A percentile compares a stretch with the other conserved stretches of the same genome.
These are phyloP conservation scores for Enteromius trimaculatus DNA, from an alignment of 2,797 vertebrate genomes.

Conservation along the genomic window DNA sequence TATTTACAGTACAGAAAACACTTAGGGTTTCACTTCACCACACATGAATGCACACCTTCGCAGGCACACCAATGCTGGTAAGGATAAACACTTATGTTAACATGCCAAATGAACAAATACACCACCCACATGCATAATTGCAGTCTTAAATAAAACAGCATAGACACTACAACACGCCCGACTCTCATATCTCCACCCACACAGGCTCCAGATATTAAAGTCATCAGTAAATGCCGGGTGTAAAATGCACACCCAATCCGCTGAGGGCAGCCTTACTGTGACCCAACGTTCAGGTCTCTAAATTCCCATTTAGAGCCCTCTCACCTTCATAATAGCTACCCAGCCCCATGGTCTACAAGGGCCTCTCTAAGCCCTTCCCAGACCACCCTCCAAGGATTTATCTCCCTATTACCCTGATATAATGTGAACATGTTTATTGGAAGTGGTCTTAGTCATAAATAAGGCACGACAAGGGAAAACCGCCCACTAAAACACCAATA, in stretches of 20 bases:
- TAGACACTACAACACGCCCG: constrained; percentile 3
- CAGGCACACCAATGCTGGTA: constrained; percentile 21
- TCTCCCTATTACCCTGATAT: constrained; percentile 81
- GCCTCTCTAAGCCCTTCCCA: constrained; percentile 72
- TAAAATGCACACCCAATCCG: constrained; percentile 24
- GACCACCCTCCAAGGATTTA: constrained; percentile 77
- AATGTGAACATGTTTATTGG: constrained; percentile 77
- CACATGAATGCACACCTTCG: constrained; percentile 23
- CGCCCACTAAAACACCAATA: constrained; percentile 28
- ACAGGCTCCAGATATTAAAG: constrained; percentile 31
- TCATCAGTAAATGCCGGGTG: not conserved
- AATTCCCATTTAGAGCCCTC: constrained; percentile 20
- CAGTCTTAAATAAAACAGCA: constrained; percentile 27
- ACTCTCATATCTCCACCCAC: constrained; percentile 17
- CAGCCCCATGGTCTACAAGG: constrained; percentile 29
- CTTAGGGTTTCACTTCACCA: not conserved
- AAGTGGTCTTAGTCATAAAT: constrained; percentile 73
- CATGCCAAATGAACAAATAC: constrained; percentile 71
- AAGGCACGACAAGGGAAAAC: constrained; percentile 65
- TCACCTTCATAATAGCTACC: constrained; percentile 18
- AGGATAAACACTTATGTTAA: constrained; percentile 43
- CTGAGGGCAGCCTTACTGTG: constrained; percentile 1
- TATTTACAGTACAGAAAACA: constrained; percentile 6
- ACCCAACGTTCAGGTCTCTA: constrained; percentile 6
- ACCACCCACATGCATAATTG: constrained; percentile 66